Percentiles rank a stretch among this genome's conserved stretches.
These are phyloP conservation scores for Magallana nippona DNA, from an alignment of 2,888 invertebrate species.

Conservation along the genomic window DNA sequence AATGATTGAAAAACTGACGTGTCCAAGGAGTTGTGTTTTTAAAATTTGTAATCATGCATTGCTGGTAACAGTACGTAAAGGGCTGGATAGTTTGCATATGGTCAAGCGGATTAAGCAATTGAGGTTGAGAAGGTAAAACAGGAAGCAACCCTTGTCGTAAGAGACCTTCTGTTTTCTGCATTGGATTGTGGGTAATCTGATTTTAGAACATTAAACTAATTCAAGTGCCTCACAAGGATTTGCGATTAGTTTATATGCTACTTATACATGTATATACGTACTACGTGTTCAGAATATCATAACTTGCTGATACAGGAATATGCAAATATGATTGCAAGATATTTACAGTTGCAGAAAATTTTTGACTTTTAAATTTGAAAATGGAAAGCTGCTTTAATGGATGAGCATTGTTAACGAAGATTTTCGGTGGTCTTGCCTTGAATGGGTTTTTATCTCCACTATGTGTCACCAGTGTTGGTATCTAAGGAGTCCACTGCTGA, in stretches of 20 bases:
- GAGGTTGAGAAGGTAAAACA: neutral
- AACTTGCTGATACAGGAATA: neutral
- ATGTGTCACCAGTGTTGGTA: slow-evolving; percentile 46
- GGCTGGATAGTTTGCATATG: neutral
- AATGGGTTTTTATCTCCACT: slow-evolving; percentile 22
- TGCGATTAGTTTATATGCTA: neutral
- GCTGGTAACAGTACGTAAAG: neutral
- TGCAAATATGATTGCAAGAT: too few relatives aligned
- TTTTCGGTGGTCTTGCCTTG: slow-evolving; percentile 17
- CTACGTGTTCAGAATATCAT: neutral
- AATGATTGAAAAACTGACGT: neutral
- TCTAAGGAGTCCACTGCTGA: slow-evolving; percentile 44
- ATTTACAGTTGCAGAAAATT: too few relatives aligned
- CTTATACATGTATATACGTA: neutral
- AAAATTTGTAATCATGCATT: neutral
- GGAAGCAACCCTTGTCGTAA: neutral
- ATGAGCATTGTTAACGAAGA: slow-evolving; percentile 18
- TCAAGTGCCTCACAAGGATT: neutral
- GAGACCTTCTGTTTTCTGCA: slow-evolving; percentile 3
- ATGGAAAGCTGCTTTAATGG: slow-evolving; percentile 11
- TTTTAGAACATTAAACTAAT: neutral
- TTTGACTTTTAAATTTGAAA: neutral
- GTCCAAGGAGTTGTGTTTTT: too few relatives aligned
- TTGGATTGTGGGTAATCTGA: neutral
- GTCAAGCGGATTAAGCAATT: slow-evolving; percentile 19